Evolutionary conservation across 2,113 vertebrate genomes (phyloP).

Genomic region (Pangasianodon hypophthalmus): DNA sequence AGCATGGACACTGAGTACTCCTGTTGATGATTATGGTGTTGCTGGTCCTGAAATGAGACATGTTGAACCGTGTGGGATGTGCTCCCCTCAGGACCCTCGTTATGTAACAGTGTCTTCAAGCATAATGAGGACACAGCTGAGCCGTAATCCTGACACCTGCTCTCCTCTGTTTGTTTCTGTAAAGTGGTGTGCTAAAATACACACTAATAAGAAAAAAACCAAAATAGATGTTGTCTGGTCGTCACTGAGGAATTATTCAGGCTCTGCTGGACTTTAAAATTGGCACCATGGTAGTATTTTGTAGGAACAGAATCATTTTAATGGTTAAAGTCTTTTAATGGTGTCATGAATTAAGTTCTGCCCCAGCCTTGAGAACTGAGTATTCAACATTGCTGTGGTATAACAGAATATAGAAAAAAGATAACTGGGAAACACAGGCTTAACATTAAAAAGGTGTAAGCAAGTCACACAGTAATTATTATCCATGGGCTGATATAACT

Average conservation of each 20-base stretch:
- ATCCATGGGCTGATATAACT: too few relatives aligned
- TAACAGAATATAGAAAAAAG: too few relatives aligned
- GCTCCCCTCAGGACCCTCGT: conserved; percentile 24
- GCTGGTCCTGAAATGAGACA: conserved; percentile 10
- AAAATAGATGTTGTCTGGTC: neutral
- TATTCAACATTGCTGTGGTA: too few relatives aligned
- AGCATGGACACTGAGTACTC: conserved; percentile 8
- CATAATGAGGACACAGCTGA: conserved; percentile 45
- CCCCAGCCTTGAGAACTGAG: neutral
- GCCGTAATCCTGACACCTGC: conserved; percentile 49
- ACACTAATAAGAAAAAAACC: neutral
- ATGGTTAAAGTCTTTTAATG: neutral
- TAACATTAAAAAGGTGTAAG: too few relatives aligned
- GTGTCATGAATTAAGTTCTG: neutral
- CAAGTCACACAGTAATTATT: too few relatives aligned
- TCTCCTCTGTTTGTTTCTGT: conserved; percentile 27
- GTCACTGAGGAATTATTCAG: neutral
- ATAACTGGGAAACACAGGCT: too few relatives aligned
- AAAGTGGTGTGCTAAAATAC: conserved; percentile 26
- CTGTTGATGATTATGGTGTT: conserved; percentile 11
- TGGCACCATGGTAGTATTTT: neutral
- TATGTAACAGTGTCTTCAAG: conserved; percentile 26
- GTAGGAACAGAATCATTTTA: neutral
- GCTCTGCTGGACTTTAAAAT: neutral
- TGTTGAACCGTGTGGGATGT: conserved; percentile 33